Conservation (phyloP, 2,113 vertebrate genomes). For the Apistogramma diplotaenia region DNA sequence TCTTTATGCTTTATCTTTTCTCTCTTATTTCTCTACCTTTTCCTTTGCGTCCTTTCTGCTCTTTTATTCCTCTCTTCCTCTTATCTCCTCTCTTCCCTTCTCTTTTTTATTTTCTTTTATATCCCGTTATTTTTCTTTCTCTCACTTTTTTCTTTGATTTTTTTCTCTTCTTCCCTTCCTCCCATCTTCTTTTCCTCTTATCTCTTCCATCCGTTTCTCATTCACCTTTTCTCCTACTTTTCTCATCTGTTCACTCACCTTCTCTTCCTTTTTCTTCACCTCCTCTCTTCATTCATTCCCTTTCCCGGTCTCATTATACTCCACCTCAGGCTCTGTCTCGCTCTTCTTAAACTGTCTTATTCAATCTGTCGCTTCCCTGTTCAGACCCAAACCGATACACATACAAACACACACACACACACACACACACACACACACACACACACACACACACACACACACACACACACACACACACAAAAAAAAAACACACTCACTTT, state of each 20-base stretch:
- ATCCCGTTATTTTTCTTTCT: not conserved
- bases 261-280: not conserved
- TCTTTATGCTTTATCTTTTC: not conserved
- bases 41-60: not conserved
- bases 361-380: constrained; percentile 4
- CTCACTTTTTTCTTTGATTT: not conserved
- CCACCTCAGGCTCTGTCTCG: constrained; percentile 6
- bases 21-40: not conserved
- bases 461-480: not conserved
- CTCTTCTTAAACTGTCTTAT: constrained; percentile 16
- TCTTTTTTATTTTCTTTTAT: not conserved
- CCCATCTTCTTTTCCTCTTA: not conserved
- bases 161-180: no score
- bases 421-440: not conserved
- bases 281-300: not conserved
- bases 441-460: not conserved
- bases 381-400: constrained; percentile 5
- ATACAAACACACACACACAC: not conserved
- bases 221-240: not conserved
- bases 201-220: no score
- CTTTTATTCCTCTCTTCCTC: not conserved
- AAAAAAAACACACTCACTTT: no score
- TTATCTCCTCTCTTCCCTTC: not conserved
- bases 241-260: not conserved
- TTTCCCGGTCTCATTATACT: constrained; percentile 9